These are phyloP conservation scores for Peribatodes rhomboidaria DNA, from an alignment of 2,888 invertebrate species.

Conservation along the genomic window DNA sequence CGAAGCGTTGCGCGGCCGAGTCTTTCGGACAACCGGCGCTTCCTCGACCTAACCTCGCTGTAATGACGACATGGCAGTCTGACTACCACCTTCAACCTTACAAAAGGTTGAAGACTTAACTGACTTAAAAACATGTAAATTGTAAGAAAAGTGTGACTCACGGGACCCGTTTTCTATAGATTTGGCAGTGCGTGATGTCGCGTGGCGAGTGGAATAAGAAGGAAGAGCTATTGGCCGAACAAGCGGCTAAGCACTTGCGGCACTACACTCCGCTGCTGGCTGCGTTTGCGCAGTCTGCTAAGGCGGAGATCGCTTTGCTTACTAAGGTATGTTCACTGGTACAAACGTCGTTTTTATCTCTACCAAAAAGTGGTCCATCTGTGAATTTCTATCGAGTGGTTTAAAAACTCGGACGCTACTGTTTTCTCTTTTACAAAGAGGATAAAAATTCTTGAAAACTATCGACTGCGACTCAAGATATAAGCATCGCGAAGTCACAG, in stretches of 20 bases:
- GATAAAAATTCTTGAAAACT: no score
- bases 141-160: no score
- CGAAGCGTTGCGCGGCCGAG: slow-evolving; percentile 62
- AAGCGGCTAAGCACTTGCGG: slow-evolving; percentile 96
- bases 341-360: no score
- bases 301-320: slow-evolving; percentile 95
- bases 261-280: slow-evolving; percentile 94
- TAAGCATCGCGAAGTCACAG: no score
- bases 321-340: slow-evolving; percentile 85
- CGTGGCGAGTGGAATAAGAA: slow-evolving; percentile 99
- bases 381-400: no score
- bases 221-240: slow-evolving; percentile 98
- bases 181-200: slow-evolving; percentile 98
- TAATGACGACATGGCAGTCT: slow-evolving; percentile 80
- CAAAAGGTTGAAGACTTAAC: no score
- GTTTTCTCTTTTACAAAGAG: no score
- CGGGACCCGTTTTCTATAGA: slow-evolving; percentile 85
- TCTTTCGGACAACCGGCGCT: slow-evolving; percentile 62
- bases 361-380: no score
- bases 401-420: no score
- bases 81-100: slow-evolving; percentile 50
- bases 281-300: slow-evolving; percentile 94
- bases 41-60: slow-evolving; percentile 46
- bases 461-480: no score
- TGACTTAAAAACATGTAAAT: no score